Conservation (phyloP, 2,797 vertebrate genomes). For the Amphiprion clarkii region DNA sequence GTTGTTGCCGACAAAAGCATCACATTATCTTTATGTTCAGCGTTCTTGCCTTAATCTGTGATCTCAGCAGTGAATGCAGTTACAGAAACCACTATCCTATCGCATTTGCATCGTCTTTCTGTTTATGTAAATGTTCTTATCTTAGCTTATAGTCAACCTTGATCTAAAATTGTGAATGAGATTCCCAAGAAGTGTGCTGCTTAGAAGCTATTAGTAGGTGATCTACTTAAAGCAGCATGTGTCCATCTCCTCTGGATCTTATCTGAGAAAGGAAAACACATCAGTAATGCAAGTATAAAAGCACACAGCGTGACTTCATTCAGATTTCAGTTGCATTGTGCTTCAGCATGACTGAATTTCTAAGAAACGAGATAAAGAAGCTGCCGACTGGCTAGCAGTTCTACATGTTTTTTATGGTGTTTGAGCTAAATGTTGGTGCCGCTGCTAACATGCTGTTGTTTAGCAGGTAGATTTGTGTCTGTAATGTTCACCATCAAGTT, state of each 20-base stretch:
- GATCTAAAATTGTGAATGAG: no score
- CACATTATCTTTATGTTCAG: neutral
- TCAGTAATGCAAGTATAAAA: neutral
- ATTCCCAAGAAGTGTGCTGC: no score
- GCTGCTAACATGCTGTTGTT: no score
- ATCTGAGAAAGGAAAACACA: neutral
- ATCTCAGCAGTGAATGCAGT: neutral
- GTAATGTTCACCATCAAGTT: no score
- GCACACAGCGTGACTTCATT: neutral
- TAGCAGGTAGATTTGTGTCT: no score
- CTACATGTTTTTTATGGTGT: neutral
- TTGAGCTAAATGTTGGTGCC: neutral
- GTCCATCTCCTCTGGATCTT: neutral
- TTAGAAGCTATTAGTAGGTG: no score
- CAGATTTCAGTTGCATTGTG: neutral
- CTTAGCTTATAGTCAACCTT: no score
- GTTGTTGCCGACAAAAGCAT: neutral
- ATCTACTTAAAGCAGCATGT: neutral
- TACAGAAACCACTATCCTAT: neutral
- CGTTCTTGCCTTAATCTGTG: neutral
- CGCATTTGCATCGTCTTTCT: neutral
- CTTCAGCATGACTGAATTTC: neutral
- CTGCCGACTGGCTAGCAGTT: neutral
- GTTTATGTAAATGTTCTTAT: neutral
- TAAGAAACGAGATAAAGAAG: neutral